Evolutionary conservation across 2,888 invertebrate species (phyloP), one percentile per base, ranked within the genome.

Genomic region (Thymelicus sylvestris): DNA sequence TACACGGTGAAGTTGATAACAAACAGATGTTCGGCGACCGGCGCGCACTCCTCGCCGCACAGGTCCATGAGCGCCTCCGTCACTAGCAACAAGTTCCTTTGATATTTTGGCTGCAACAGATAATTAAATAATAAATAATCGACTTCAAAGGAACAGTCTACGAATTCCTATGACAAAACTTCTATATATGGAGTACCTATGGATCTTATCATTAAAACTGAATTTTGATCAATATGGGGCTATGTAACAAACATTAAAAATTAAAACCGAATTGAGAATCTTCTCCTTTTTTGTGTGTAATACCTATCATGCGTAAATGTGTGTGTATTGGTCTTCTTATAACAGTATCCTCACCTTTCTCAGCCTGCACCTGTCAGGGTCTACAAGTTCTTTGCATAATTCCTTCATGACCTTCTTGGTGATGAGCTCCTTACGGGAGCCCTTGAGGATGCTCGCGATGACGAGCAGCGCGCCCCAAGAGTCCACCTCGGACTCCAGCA

Each of bases 401-500:
- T 95, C 94, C 0, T 82, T 81, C 73, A 97, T 77, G 0, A 86
- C 86, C 79, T 84, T 95, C 84, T 55, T 92, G 81, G 74, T 83
- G 66, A 78, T 77, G 2, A 85, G 80, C 10, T 90, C 88, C 0
- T 89, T 79, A 6, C 92, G 91, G 0, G 95, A 94, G 0, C 96
- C 96, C 76, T 89, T 93, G 61, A 97, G 81, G 50, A 97, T 90
- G 48, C 95, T 95, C 0, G 95, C 91, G 41, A 97, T 88, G 10
- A 96, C 94, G 39, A 93, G 84, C 6, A 97, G 87, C 63, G 88
- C 89, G 0, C 87, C 81, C 93, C 93, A 94, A 7, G 88, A 85
- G 76, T 96, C 95, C 68, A 96, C 87, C 5, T 95, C 95, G 0
- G 96, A 94, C 71, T 96, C 89, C n/a, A 97, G 84, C 5, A 97